phyloP scores from a whole-genome alignment of 2,797 vertebrate genomes.

The Gouania willdenowi region DNA sequence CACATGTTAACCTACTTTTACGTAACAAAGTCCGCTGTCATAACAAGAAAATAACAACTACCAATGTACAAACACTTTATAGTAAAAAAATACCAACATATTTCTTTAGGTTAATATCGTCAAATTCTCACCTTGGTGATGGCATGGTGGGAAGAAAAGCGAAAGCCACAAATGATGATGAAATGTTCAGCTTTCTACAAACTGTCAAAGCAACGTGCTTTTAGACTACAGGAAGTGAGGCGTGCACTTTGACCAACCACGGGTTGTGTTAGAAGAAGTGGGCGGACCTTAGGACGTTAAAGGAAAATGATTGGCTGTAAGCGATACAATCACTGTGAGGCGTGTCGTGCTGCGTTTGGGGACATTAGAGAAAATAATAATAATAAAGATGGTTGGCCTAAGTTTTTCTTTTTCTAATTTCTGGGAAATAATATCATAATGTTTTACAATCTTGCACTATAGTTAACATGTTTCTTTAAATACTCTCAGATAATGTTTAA shows the following conservation, averaged over 20 bases:
- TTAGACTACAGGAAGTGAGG: conserved; percentile 56
- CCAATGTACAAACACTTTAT: too few species aligned
- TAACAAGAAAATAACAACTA: too few species aligned
- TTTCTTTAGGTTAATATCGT: too few species aligned
- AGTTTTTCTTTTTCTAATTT: too few species aligned
- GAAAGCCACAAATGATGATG: conserved; percentile 12
- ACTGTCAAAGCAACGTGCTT: conserved; percentile 61
- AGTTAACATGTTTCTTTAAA: too few species aligned
- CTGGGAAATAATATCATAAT: too few species aligned
- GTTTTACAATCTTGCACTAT: too few species aligned
- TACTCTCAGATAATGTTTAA: too few species aligned
- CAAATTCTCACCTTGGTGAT: conserved; percentile 63
- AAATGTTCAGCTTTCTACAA: conserved; percentile 23
- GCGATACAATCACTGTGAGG: conserved; percentile 5
- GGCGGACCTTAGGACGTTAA: conserved; percentile 24
- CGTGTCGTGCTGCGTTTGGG: conserved; percentile 21
- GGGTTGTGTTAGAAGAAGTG: conserved; percentile 36
- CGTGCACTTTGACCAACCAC: conserved; percentile 20
- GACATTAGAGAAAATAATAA: too few species aligned
- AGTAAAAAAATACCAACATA: too few species aligned
- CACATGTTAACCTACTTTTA: conserved; percentile 1
- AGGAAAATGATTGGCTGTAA: conserved; percentile 44
- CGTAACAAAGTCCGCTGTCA: background rate
- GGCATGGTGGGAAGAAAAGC: conserved; percentile 56
- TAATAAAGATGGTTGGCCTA: too few species aligned